Base-by-base conservation (phyloP, 2,113 vertebrate genomes). In the Thunnus maccoyii region DNA sequence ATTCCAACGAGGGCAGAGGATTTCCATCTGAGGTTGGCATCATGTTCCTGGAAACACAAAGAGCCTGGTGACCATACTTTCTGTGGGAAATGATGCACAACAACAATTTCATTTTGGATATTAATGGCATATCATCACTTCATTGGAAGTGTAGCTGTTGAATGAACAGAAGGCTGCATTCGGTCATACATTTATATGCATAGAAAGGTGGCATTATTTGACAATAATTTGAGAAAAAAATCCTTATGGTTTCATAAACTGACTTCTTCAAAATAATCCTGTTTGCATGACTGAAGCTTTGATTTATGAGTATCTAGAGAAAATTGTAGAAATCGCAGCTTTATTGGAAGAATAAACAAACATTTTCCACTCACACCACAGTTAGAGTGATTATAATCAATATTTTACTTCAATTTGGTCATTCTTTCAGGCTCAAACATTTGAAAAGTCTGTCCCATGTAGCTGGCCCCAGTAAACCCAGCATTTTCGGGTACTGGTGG, bases 11-110 rank as follows among this genome's bases (percentile, higher is more conserved):
- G 25, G 36, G 46, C 64, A 54, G 69, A 20, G 58, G 15, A 65
- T 61, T 44, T 77, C n/a, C 14, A 15, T 54, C 44, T 51, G 68
- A 63, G 44, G 65, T 60, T 61, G 13, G 30, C 48, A 46, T 46
- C 4, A 36, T 52, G 63, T 78, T 55, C 1, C 44, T 76, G 70
- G 5, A 75, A 52, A 72, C 2, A 54, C 65, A 78, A 75, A 72
- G 60, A 54, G 50, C 63, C 61, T 8, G 50, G 55, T 27, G 54
- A 18, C 50, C 17, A 4, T 56, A 72, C 74, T 80, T 66, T 80
- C 80, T 66, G 58, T 30, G 65, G 73, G 69, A 83, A 84, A 88
- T 78, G 80, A 86, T 60, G 80, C 83, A 55, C 67, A 55, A 12
- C 41, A 3, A 56, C 48, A 13, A 0, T 63, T 70, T 80, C 54